Base-by-base conservation (phyloP, 1,140 invertebrate species). In the Brachionus rotundiformis region DNA sequence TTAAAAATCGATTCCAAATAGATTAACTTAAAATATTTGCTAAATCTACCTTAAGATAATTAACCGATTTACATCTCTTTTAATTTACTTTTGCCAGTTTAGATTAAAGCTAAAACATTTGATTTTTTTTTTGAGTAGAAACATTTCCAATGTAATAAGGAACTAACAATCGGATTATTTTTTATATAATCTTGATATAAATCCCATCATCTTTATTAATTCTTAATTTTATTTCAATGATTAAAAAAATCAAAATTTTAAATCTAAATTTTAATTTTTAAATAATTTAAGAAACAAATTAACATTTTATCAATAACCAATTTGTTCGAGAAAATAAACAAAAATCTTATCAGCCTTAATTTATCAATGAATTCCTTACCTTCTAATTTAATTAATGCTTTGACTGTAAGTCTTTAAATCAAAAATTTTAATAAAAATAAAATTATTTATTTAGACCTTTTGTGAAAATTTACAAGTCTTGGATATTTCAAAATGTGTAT, bases 401-500 rank as follows among this genome's bases (percentile, higher is more conserved):
- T 68, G 31, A 68, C 63, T 19, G 63, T 68, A 68, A 68, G 31
- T 19, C 1, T n/a, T n/a, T 29, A 63, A 63, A 36, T 33, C 29
- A 27, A 19, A 29, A 63, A 63, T 29, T 13, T 27, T 31, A 3
- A 63, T n/a, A 3, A 33, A 63, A 63, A 19, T 23, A 11, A 36
- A 68, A 23, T 68, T 33, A 8, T 68, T 68, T 8, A 27, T n/a
- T 61, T 61, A 33, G 63, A 59, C 36, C n/a, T 19, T 31, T 79
- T 79, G 76, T 63, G 73, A 54, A 54, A 54, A 63, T 36, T 59
- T 79, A 31, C n/a, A 79, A 39, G 11, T 49, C 3, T 13, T 79
- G 10, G 76, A 79, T 49, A 79, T 79, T 59, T 79, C 47, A 54
- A 23, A 79, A 36, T 79, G 47, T 54, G 23, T 59, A 23, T 36